Evolutionary conservation across 2,113 vertebrate species (phyloP).

Genomic region (Campylorhamphus procurvoides): DNA sequence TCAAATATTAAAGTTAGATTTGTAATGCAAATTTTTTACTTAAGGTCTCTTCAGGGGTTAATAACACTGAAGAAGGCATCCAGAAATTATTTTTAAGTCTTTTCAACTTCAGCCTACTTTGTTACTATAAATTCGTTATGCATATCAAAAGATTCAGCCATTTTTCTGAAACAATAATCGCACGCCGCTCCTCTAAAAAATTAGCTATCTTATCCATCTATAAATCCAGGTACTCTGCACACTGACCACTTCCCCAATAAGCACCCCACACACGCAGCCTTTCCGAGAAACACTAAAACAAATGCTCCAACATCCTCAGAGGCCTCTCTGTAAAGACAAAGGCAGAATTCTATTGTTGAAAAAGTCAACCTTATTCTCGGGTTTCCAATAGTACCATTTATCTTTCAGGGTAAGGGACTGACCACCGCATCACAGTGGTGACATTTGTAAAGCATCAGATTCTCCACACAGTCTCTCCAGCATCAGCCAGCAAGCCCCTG

Average conservation of each 20-base stretch:
- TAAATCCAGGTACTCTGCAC: slow-evolving; percentile 57
- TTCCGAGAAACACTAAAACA: slow-evolving; percentile 64
- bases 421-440: slow-evolving; percentile 66
- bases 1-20: slow-evolving; percentile 40
- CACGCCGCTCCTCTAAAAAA: slow-evolving; percentile 31
- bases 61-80: background rate
- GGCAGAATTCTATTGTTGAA: slow-evolving; percentile 80
- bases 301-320: slow-evolving; percentile 72
- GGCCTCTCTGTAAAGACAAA: slow-evolving; percentile 81
- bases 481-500: slow-evolving; percentile 73
- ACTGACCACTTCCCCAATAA: slow-evolving; percentile 57
- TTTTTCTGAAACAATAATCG: slow-evolving; percentile 68
- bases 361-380: slow-evolving; percentile 80
- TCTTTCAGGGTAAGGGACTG: slow-evolving; percentile 73
- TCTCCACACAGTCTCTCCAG: slow-evolving; percentile 72
- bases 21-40: slow-evolving; percentile 64
- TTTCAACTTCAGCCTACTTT: slow-evolving; percentile 54
- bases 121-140: slow-evolving; percentile 40
- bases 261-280: slow-evolving; percentile 51
- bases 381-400: slow-evolving; percentile 78
- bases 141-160: slow-evolving; percentile 58
- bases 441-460: slow-evolving; percentile 78
- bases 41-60: slow-evolving; percentile 54
- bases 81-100: slow-evolving; percentile 47
- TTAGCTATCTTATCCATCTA: background rate